Percentiles rank a stretch among this genome's conserved stretches.
phyloP scores from a whole-genome alignment of 2,888 invertebrate genomes.

The Drosophila picticornis region DNA sequence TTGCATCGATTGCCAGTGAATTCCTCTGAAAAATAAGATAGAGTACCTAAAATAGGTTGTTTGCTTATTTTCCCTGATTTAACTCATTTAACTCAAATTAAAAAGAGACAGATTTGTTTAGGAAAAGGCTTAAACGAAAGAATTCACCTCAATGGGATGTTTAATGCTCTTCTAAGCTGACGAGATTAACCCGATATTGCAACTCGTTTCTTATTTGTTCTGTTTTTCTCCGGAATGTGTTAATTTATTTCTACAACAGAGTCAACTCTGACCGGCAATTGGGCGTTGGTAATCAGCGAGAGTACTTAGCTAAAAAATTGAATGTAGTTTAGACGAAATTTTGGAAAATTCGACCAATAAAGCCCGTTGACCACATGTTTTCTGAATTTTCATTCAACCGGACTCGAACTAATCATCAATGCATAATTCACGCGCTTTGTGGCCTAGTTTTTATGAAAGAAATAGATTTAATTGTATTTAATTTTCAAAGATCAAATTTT shows the following conservation, averaged over 20 bases:
- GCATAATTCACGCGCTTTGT: neutral
- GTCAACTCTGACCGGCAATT: neutral
- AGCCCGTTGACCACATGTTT: neutral
- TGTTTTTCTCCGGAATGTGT: neutral
- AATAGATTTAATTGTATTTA: neutral
- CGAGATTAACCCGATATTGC: neutral
- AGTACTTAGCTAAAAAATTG: neutral
- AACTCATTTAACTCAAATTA: neutral
- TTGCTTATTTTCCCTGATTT: neutral
- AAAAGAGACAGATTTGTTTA: neutral
- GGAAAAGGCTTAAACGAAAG: neutral
- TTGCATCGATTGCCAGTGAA: neutral
- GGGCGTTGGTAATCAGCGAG: neutral
- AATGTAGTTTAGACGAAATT: neutral
- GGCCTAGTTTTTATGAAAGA: neutral
- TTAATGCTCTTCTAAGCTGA: neutral
- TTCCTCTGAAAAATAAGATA: neutral
- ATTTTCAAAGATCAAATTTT: neutral
- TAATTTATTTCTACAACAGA: neutral
- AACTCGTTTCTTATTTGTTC: neutral
- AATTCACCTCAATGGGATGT: neutral
- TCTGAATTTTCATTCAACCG: neutral
- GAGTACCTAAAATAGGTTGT: no score
- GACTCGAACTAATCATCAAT: neutral
- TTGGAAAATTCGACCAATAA: neutral